Conservation (phyloP, 2,113 vertebrate genomes). For the Stegostoma tigrinum region DNA sequence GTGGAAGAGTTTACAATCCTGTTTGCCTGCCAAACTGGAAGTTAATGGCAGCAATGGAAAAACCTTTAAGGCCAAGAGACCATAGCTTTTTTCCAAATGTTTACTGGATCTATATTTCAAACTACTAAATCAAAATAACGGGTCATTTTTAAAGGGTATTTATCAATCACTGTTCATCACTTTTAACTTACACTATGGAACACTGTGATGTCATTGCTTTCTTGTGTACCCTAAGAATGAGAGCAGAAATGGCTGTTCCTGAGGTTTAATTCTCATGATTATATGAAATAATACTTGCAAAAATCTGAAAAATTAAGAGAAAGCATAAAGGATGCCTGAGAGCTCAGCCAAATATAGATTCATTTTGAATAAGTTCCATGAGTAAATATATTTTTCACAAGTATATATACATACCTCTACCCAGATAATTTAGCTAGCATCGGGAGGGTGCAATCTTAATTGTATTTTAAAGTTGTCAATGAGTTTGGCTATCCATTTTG, state of each 20-base stretch:
- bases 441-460: background rate
- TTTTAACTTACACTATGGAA: background rate
- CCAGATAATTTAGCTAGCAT: background rate
- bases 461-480: too few relatives aligned
- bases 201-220: background rate
- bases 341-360: background rate
- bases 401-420: background rate
- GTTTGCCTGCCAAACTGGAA: conserved; percentile 10
- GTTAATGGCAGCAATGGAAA: conserved; percentile 31
- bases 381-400: background rate
- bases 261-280: background rate
- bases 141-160: background rate
- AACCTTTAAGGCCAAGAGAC: background rate
- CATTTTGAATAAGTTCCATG: background rate
- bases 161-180: background rate
- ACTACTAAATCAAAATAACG: background rate
- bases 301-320: background rate
- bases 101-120: background rate
- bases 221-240: background rate
- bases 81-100: background rate
- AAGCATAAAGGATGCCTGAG: background rate
- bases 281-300: background rate
- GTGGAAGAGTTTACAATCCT: conserved; percentile 18
- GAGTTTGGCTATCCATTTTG: background rate
- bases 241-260: background rate